Base-by-base conservation (phyloP, 2,797 vertebrate genomes). In the Scleropages formosus region DNA sequence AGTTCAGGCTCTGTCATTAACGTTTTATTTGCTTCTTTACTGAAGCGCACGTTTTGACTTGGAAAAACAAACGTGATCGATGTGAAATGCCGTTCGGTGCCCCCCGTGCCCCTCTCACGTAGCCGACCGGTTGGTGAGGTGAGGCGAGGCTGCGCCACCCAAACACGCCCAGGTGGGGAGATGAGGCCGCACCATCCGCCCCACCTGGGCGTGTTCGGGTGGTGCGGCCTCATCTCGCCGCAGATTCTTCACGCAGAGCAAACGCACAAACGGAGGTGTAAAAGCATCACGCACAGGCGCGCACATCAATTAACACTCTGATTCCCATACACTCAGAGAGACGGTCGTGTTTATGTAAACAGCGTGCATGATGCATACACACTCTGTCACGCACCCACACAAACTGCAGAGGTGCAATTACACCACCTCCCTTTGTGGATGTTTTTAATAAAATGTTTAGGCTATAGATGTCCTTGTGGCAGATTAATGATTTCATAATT, bases 401-500 rank as follows among this genome's bases (percentile, higher is more conserved):
- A 8, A 44, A 39, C 26, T 62, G 31, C 72, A 56, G 4, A 53
- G 18, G 27, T 61, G 31, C 58, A 46, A 46, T 65, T 27, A 65
- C 26, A 26, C 26, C n/a, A 16, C 27, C 31, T 61, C 31, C n/a
- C 31, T 16, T 44, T 44, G 47, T 51, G 58, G 22, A 47, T 63
- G n/a, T 12, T 63, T 64, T 64, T 53, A 24, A 68, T 62, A 62
- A 62, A 62, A 73, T 62, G 31, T 44, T 68, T 46, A 18, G 72
- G 11, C 6, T 11, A 12, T 73, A 49, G 63, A 61, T 73, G 60
- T 64, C 18, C 39, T 4, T 8, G 8, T 73, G 18, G 59, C 22
- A 46, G 59, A 73, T 51, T 44, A 62, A 63, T 73, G 60, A 18
- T 39, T 62, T 26, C 60, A 63, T 64, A 73, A 73, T 60, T 62